A percentile compares a stretch with the other conserved stretches of the same genome.
phyloP scores from a whole-genome alignment of 2,888 invertebrate genomes.

The Acanthosepion pharaonis region DNA sequence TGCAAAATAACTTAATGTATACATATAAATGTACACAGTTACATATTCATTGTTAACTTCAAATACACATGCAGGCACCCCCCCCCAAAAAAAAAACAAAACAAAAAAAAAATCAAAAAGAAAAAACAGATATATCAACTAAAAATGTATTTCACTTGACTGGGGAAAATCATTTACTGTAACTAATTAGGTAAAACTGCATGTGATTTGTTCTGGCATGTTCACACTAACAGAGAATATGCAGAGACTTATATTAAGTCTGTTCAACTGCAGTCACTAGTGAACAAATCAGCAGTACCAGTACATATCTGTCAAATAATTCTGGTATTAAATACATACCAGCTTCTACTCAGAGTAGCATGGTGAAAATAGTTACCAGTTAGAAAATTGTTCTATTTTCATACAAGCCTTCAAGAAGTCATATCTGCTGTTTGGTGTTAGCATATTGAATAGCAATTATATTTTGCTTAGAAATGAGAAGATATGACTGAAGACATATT shows the following conservation, averaged over 20 bases:
- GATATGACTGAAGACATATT: too few relatives aligned
- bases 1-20: too few relatives aligned
- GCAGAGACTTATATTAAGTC: not conserved
- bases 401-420: not conserved
- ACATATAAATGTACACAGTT: too few relatives aligned
- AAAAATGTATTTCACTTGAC: not conserved
- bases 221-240: not conserved
- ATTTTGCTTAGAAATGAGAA: too few relatives aligned
- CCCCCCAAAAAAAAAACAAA: not conserved
- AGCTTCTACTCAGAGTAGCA: not conserved
- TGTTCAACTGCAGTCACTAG: not conserved
- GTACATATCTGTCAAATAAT: not conserved
- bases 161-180: not conserved
- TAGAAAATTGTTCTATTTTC: not conserved
- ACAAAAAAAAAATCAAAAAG: too few relatives aligned
- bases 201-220: not conserved
- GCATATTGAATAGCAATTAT: not conserved
- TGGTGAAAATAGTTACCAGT: not conserved
- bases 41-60: not conserved
- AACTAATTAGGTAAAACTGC: not conserved
- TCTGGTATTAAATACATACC: not conserved
- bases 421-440: not conserved
- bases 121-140: not conserved
- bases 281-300: not conserved
- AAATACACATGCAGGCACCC: not conserved